Evolutionary conservation across 2,888 invertebrate genomes (phyloP).

Genomic region (Epiblema foenella): DNA sequence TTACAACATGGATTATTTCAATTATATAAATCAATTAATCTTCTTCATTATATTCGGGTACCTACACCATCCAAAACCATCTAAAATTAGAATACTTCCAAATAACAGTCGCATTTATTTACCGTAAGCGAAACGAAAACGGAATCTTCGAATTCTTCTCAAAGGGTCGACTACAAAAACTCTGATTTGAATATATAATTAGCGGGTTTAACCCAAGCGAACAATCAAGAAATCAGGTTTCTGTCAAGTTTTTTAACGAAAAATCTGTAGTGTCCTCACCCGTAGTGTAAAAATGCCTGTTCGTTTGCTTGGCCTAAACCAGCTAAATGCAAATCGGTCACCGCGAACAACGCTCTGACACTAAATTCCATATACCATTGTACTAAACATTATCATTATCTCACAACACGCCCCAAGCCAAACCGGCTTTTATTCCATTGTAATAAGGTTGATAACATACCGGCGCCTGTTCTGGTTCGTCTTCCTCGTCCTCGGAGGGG

Average conservation of each 20-base stretch:
- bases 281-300: not conserved
- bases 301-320: not conserved
- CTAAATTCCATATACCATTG: not conserved
- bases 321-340: not conserved
- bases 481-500: conserved; percentile 95
- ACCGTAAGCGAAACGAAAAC: not conserved
- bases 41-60: not conserved
- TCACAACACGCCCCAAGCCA: conserved; percentile 10
- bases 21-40: not conserved
- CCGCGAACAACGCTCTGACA: conserved; percentile 4
- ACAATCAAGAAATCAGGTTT: not conserved
- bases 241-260: not conserved
- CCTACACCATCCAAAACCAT: not conserved
- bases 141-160: too few species aligned
- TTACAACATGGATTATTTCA: conserved; percentile 16
- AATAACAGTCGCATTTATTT: conserved; percentile 1
- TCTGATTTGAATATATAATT: too few species aligned
- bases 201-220: not conserved
- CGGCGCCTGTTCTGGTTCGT: conserved; percentile 88
- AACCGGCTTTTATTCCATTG: not conserved
- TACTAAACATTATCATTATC: not conserved
- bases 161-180: too few species aligned
- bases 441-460: conserved; percentile 55
- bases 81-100: conserved; percentile 7
- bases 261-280: too few species aligned